A percentile compares a stretch with the other conserved stretches of the same genome.
These are phyloP conservation scores for Imbricaverruca yamaguchii DNA, from an alignment of 2,888 invertebrate species.

Conservation along the genomic window DNA sequence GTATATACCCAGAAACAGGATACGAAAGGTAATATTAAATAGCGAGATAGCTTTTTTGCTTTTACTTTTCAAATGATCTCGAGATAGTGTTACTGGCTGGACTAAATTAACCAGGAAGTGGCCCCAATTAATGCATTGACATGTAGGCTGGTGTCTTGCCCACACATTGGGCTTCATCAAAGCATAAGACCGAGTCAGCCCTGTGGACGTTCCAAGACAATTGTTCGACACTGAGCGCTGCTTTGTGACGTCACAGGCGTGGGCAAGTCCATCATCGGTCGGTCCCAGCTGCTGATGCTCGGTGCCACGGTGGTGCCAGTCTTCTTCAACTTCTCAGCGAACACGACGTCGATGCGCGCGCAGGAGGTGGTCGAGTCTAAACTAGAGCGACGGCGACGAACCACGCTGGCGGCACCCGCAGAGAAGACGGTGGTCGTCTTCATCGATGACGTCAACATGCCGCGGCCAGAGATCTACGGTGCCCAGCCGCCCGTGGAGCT, in stretches of 20 bases:
- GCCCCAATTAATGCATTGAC: no score
- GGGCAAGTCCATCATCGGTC: slow-evolving; percentile 79
- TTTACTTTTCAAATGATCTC: no score
- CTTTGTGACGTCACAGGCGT: slow-evolving; percentile 52
- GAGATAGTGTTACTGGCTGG: no score
- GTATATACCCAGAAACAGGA: no score
- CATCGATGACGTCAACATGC: slow-evolving; percentile 90
- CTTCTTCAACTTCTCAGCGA: slow-evolving; percentile 81
- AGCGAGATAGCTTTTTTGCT: no score
- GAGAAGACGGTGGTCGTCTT: slow-evolving; percentile 77
- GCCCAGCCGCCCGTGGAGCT: neutral
- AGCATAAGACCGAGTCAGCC: no score
- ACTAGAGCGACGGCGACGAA: slow-evolving; percentile 71
- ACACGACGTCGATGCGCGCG: slow-evolving; percentile 74
- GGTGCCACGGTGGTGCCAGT: slow-evolving; percentile 56
- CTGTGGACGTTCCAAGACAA: no score
- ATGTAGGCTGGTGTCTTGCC: no score
- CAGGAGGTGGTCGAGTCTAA: slow-evolving; percentile 77
- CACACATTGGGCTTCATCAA: no score
- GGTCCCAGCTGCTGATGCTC: slow-evolving; percentile 57
- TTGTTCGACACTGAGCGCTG: no score
- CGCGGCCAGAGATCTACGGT: slow-evolving; percentile 39
- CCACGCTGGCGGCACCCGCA: slow-evolving; percentile 68
- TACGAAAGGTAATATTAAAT: no score
- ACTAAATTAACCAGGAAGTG: no score